Evolutionary conservation across 30 jellyfish, hydroid and myxozoan genomes (phyloP), one percentile per base, ranked within the genome.

Genomic region (Turritopsis rubra): DNA sequence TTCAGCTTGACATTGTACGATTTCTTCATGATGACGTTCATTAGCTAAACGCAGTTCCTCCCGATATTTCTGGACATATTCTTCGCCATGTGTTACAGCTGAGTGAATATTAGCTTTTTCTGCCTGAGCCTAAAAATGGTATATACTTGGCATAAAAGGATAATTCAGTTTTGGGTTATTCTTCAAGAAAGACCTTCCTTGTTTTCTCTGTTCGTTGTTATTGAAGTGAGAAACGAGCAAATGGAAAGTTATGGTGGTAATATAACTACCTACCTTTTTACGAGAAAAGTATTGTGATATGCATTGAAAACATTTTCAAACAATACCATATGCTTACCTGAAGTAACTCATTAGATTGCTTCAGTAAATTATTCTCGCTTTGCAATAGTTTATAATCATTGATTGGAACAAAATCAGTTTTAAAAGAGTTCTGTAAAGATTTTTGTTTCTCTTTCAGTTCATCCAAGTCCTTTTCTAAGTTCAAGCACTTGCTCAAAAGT

Each of bases 41-140:
- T 91, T 93, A 4, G 81, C 65, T 74, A 52, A 82, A 8, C 78
- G 20, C 85, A 87, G 66, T n/a, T 87, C 75, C 16, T 70, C 90
- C 79, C 86, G 89, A 4, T 85, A 66, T 54, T 83, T 85, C 88
- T 73, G 54, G 21, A 91, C 75, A 8, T 85, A n/a, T n/a, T n/a
- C n/a, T n/a, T n/a, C n/a, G n/a, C n/a, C n/a, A n/a, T n/a, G n/a
- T n/a, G n/a, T n/a, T n/a, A n/a, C n/a, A n/a, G n/a, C n/a, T n/a
- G n/a, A n/a, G n/a, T 41, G 60, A 3, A 41, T 13, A 41, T 41
- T 52, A 21, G n/a, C 53, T 18, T 77, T 30, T 7, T 25, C n/a
- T 16, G 28, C 18, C 21, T 30, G 26, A 77, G 53, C 72, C 53
- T 77, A 28, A 4, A 30, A 5, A 4, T 19, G 85, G 28, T 5